Evolutionary conservation across 2,888 invertebrate genomes (phyloP), one percentile per base, ranked within the genome.

Genomic region (Spilosoma lubricipeda): DNA sequence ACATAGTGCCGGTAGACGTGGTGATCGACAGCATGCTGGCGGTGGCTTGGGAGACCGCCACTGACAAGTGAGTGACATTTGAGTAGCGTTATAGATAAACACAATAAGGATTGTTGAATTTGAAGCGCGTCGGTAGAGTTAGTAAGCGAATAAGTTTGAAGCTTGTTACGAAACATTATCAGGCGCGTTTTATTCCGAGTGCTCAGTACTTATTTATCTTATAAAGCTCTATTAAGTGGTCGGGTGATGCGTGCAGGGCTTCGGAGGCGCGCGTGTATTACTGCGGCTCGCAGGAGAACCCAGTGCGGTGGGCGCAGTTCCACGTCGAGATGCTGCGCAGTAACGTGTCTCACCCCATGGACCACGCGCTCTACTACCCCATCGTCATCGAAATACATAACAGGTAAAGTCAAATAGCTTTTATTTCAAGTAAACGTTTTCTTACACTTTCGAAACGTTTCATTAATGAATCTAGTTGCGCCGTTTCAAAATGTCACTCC

Each of bases 1-100:
- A 99, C 90, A 97, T 97, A 77, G 96, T 98, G 73, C 98, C 98
- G 0, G 98, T 98, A 0, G 99, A 99, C 90, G 89, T 98, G 3
- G 97, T 97, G 0, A 97, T 97, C 36, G 98, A 97, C 88, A 96
- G 97, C 36, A 96, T 98, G 89, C 93, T 98, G 36, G 96, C 97
- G 0, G 96, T 97, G 0, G 96, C 97, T 1, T 98, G 98, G 97
- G 96, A 97, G 87, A 96, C 97, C 15, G 97, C 96, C 4, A 77
- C 69, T 1, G 80, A 81, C 36, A 77, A 52, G 81, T 81, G 48
- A 48, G 48, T 48, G 48, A 45, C n/a, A n/a, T n/a, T n/a, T n/a
- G n/a, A n/a, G n/a, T n/a, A n/a, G n/a, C n/a, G n/a, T n/a, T n/a
- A n/a, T 15, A 45, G 15, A 42, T 8, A 42, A 42, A 8, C 42